Evolutionary conservation across 2,113 vertebrate genomes (phyloP), one percentile per base, ranked within the genome.

Genomic region (Onychostruthus taczanowskii): DNA sequence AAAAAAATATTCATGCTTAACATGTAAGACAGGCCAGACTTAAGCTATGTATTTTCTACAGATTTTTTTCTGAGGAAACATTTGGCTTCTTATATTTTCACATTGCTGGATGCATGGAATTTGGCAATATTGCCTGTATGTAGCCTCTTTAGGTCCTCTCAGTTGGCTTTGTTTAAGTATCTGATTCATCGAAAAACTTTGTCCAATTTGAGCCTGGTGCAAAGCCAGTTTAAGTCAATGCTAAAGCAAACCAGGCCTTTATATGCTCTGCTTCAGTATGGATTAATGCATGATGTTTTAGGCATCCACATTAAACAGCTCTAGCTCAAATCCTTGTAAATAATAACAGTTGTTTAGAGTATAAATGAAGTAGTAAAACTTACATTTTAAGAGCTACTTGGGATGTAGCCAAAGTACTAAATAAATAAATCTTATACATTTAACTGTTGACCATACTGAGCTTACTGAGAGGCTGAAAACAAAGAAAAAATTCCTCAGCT

Each of bases 281-380:
- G 27, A 94, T 87, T 92, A 84, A 70, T 84, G 53, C 47, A 37
- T 52, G 37, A 81, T 44, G 20, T 50, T 94, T 86, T 87, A 93
- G 56, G 16, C 27, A 69, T 84, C 86, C 49, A 79, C 31, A 43
- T 92, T 91, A 87, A 90, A 72, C 37, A 78, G 37, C 76, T 94
- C 64, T 84, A 86, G 46, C 24, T 59, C 41, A 92, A 85, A 74
- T 30, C 39, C 83, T 90, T 88, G 52, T 92, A 95, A 95, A 95
- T 88, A 95, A 58, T 94, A 93, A 94, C 77, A 88, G 59, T 12
- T 69, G 16, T 56, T 92, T 68, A 28, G 69, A 82, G 66, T 75
- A 94, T 47, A 94, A 92, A 92, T 79, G 33, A 80, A 69, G 70
- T 37, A 90, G 37, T 87, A 90, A 96, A 95, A 24, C 61, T 87